Evolutionary conservation across 53 echinoderm and acorn worm genomes (phyloP).

Genomic region (Holothuria leucospilota): DNA sequence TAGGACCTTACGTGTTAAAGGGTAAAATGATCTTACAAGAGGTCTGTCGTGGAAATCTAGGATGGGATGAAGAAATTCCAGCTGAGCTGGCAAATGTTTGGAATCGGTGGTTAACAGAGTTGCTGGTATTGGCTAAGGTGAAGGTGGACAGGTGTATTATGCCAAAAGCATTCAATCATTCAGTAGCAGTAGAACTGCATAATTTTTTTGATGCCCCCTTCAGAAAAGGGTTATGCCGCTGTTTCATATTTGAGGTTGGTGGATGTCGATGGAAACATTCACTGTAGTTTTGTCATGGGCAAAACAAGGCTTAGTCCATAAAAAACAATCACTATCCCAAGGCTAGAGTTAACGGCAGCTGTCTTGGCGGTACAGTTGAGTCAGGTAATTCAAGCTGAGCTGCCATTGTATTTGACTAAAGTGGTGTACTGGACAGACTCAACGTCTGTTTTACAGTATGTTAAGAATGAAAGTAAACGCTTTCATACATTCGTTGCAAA

Average conservation of each 20-base stretch:
- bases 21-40: constrained; percentile 74
- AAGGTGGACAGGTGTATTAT: constrained; percentile 58
- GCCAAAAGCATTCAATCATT: background rate
- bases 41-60: constrained; percentile 56
- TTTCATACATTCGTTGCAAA: constrained; percentile 79
- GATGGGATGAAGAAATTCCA: constrained; percentile 67
- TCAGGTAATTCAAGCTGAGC: constrained; percentile 40
- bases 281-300: constrained; percentile 66
- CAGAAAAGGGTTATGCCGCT: constrained; percentile 63
- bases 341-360: constrained; percentile 72
- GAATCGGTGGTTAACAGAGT: constrained; percentile 48
- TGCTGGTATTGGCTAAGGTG: constrained; percentile 42
- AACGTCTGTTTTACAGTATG: constrained; percentile 59
- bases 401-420: constrained; percentile 18
- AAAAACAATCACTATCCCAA: constrained; percentile 59
- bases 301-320: constrained; percentile 68
- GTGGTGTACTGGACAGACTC: constrained; percentile 68
- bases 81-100: constrained; percentile 24
- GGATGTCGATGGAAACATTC: constrained; percentile 14
- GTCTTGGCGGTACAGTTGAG: constrained; percentile 50
- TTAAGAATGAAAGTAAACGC: constrained; percentile 59
- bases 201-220: constrained; percentile 65
- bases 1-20: constrained; percentile 65
- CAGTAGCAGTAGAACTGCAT: constrained; percentile 33
- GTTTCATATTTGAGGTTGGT: constrained; percentile 60